Base-by-base conservation (phyloP, 2,797 vertebrate genomes). In the Parauchenoglanis punctatus region DNA sequence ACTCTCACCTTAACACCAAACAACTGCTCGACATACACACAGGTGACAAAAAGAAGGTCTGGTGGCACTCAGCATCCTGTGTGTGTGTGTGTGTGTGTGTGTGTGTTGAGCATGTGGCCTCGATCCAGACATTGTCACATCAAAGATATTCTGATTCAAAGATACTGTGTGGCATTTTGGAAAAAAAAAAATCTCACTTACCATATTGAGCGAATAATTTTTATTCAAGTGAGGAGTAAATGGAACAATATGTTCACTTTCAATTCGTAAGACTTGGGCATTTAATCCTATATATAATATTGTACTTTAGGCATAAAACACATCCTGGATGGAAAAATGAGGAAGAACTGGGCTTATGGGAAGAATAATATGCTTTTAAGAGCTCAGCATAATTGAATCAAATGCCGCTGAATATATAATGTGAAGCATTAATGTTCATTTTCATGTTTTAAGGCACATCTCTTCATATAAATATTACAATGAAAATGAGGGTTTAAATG, bases 1-100 rank as follows among this genome's bases (percentile, higher is more conserved):
- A 96, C 94, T 93, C 94, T 95, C 95, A 95, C 95, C 95, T 96
- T 95, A 92, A 93, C 92, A 91, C 93, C 92, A 91, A 95, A 94
- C 96, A 96, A 96, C 96, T 96, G 95, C 95, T 97, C 95, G 94
- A 96, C 95, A 93, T 58, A 75, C 77, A 78, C 31, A 83, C 83
- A 87, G 88, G 86, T 72, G 94, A 94, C 94, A 93, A 94, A 94
- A 88, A 78, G 89, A 92, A 89, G 95, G 94, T 95, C 94, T 94
- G 93, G 95, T 95, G 93, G 91, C 96, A 96, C 86, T 44, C 83
- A 81, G 82, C 85, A 88, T 87, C 85, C 81, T 91, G 85, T 88
- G 56, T 68, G 65, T 59, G 46, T 80, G 84, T 83, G 84, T 84
- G 73, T 61, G 87, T 8, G 25, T 49, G 70, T 25, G 61, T n/a